Conservation (phyloP, 2,888 invertebrate genomes). For the Clepsis dumicolana region DNA sequence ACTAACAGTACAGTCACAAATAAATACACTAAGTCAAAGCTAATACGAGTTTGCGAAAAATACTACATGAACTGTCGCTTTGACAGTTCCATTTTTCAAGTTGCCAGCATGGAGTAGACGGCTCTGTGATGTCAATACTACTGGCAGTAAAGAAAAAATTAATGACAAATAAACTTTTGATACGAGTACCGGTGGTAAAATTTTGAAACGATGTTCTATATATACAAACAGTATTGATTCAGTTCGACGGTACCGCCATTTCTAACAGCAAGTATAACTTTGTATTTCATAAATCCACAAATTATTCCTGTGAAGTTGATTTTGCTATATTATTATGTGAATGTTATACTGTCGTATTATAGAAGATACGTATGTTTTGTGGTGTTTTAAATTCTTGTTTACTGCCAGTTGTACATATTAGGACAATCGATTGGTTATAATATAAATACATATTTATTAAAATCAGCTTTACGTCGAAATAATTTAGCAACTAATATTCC, state of each 20-base stretch:
- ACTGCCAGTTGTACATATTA: neutral
- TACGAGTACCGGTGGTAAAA: neutral
- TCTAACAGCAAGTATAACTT: neutral
- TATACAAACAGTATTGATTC: neutral
- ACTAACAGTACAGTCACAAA: too few species aligned
- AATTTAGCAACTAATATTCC: slow-evolving; percentile 37
- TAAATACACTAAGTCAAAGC: neutral
- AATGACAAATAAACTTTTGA: neutral
- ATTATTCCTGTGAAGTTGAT: neutral
- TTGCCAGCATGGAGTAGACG: slow-evolving; percentile 7
- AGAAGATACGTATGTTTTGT: neutral
- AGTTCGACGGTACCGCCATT: neutral
- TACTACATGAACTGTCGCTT: neutral
- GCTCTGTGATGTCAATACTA: neutral
- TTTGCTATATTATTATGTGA: too few species aligned
- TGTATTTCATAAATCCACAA: neutral
- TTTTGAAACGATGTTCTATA: neutral
- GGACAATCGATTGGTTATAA: neutral
- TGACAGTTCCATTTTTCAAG: slow-evolving; percentile 17
- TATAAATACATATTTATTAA: neutral
- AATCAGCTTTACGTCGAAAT: slow-evolving; percentile 19
- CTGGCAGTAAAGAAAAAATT: slow-evolving; percentile 4
- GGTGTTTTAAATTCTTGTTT: neutral
- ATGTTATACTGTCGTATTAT: too few species aligned
- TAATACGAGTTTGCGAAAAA: neutral